Conservation (phyloP, 1,140 invertebrate species). For the Brachystomella parvula region DNA sequence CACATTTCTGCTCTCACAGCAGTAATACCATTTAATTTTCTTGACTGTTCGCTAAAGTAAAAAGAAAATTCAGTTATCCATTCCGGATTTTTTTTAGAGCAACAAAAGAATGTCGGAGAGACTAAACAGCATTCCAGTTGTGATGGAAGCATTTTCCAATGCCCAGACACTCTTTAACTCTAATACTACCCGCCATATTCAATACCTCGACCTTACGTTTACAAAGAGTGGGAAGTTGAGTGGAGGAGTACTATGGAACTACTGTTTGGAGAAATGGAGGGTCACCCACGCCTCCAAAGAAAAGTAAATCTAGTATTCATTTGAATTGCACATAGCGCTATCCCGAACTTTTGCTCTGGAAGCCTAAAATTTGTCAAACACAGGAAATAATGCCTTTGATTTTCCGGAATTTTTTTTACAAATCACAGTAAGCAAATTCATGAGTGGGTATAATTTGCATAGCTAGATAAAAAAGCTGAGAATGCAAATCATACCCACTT, state of each 20-base stretch:
- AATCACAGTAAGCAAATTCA: too few relatives aligned
- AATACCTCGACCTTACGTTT: conserved; percentile 76
- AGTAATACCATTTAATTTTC: conserved; percentile 17
- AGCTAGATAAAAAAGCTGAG: too few relatives aligned
- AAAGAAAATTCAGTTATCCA: neutral
- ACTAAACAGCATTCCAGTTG: conserved; percentile 60
- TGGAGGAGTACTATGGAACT: conserved; percentile 73
- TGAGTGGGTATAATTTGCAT: too few relatives aligned
- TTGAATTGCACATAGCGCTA: too few relatives aligned
- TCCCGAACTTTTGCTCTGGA: too few relatives aligned
- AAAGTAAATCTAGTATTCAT: too few relatives aligned
- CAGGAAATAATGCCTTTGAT: too few relatives aligned
- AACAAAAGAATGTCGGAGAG: conserved; percentile 55
- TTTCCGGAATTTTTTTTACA: too few relatives aligned
- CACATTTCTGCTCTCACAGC: conserved; percentile 50
- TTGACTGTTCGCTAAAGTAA: conserved; percentile 16
- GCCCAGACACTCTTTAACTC: conserved; percentile 75
- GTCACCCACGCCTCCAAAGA: conserved; percentile 51
- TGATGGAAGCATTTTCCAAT: conserved; percentile 73
- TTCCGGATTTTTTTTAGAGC: conserved; percentile 33
- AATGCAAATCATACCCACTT: too few relatives aligned
- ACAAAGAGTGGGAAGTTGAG: conserved; percentile 74
- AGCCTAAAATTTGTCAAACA: too few relatives aligned
- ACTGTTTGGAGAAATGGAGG: conserved; percentile 79
- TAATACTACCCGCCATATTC: conserved; percentile 73